A percentile compares a stretch with the other conserved stretches of the same genome.
Evolutionary conservation across 2,888 invertebrate species (phyloP).

Genomic region (Sphaeridia pumilis): DNA sequence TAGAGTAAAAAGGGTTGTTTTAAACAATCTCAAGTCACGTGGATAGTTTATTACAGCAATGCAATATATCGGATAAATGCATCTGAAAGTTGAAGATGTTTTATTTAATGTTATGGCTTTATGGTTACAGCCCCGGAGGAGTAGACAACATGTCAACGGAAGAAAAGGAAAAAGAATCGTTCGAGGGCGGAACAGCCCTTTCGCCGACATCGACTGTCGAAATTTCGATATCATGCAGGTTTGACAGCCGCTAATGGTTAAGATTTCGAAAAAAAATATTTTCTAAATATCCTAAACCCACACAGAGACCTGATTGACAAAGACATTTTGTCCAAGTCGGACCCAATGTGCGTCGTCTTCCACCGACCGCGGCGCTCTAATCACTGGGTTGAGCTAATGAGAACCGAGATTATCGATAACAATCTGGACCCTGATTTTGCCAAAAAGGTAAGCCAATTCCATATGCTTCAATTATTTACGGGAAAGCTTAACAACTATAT

Average conservation of each 20-base stretch:
- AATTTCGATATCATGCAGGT: conserved; percentile 35
- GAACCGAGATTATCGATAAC: conserved; percentile 44
- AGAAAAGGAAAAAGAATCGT: too few species aligned
- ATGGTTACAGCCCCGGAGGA: too few species aligned
- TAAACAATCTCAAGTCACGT: too few species aligned
- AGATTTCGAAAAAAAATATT: too few species aligned
- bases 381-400: conserved; percentile 40
- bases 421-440: conserved; percentile 46
- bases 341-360: conserved; percentile 45
- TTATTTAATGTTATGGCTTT: too few species aligned
- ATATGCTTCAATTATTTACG: background rate
- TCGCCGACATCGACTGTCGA: conserved; percentile 35
- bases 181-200: conserved; percentile 19
- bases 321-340: conserved; percentile 48
- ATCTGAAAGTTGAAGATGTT: too few species aligned
- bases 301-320: conserved; percentile 44
- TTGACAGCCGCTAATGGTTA: too few species aligned
- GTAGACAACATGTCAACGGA: too few species aligned
- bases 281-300: too few species aligned
- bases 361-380: conserved; percentile 39
- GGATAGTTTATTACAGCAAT: too few species aligned
- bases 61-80: too few species aligned
- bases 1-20: too few species aligned
- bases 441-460: conserved; percentile 41
- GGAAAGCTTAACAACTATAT: background rate